phyloP scores from a whole-genome alignment of 2,113 vertebrate species.

The Odocoileus virginianus region DNA sequence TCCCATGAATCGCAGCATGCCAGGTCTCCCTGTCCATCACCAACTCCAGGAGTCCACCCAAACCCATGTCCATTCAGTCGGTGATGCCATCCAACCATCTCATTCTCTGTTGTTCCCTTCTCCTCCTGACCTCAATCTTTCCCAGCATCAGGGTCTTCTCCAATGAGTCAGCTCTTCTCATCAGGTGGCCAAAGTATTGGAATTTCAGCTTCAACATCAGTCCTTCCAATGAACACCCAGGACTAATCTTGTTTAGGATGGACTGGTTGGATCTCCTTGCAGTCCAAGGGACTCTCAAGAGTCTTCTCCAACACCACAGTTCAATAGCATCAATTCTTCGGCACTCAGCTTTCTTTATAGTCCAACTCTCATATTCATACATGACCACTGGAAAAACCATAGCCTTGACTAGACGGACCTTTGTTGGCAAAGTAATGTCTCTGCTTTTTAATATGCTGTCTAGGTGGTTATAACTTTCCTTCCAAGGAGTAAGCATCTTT shows the following conservation, averaged over 20 bases:
- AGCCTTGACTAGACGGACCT: not conserved
- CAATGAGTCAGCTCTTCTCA: not conserved
- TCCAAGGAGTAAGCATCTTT: not conserved
- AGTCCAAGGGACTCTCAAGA: not conserved
- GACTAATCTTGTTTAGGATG: not conserved
- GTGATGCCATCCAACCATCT: not conserved
- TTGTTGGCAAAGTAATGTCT: not conserved
- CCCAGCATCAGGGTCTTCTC: not conserved
- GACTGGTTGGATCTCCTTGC: not conserved
- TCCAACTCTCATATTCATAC: not conserved
- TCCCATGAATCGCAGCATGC: not conserved
- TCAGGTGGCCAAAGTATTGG: not conserved
- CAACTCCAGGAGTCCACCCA: not conserved
- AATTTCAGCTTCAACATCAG: not conserved
- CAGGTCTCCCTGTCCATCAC: not conserved
- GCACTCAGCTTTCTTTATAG: not conserved
- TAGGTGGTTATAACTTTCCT: not conserved
- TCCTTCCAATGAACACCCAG: not conserved
- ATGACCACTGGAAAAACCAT: not conserved
- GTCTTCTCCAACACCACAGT: not conserved
- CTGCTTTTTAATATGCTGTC: not conserved
- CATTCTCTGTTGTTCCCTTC: not conserved
- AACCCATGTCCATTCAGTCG: not conserved
- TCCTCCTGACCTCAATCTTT: not conserved
- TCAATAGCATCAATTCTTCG: not conserved